Base-by-base conservation (phyloP, 2,113 vertebrate genomes). In the Platycercus adscitus region DNA sequence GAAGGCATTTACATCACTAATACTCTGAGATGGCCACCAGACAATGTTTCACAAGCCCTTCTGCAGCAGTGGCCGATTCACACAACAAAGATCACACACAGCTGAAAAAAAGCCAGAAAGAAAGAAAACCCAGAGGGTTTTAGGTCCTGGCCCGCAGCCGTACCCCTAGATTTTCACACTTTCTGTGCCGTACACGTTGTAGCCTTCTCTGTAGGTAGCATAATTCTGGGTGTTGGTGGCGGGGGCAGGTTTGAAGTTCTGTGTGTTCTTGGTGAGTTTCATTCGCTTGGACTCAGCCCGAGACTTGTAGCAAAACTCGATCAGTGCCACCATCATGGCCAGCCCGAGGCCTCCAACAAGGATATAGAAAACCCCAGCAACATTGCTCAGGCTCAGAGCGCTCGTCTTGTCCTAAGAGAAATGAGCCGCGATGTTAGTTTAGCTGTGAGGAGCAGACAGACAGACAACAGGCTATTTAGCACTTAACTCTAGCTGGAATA, bases 221-320 rank as follows among this genome's bases (percentile, higher is more conserved):
- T 99, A 99, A 98, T 99, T 99, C 98, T 99, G 99, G 95, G 99
- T 99, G 98, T 99, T 99, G 98, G 99, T 98, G 97, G 99, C 98
- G 29, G 99, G 99, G 97, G 99, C 97, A 76, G 99, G 99, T 98
- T 99, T 99, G 99, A 99, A 99, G 98, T 99, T 99, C 98, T 99
- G 99, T 82, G 99, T 98, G 98, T 99, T 99, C 99, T 99, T 99
- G 98, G 99, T 99, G 97, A 99, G 98, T 99, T 99, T 99, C 98
- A 99, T 99, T 98, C 99, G 97, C 98, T 99, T 99, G 98, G 99
- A 99, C 98, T 99, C 99, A 93, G 99, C 99, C 85, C 99, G 98
- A 90, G 99, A 99, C 97, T 99, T 99, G 99, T 99, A 99, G 99
- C 99, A 99, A 98, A 99, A 99, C 98, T 99, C 99, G 98, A 99